Conservation (phyloP, 1,140 invertebrate species). For the Zaprionus taronus region DNA sequence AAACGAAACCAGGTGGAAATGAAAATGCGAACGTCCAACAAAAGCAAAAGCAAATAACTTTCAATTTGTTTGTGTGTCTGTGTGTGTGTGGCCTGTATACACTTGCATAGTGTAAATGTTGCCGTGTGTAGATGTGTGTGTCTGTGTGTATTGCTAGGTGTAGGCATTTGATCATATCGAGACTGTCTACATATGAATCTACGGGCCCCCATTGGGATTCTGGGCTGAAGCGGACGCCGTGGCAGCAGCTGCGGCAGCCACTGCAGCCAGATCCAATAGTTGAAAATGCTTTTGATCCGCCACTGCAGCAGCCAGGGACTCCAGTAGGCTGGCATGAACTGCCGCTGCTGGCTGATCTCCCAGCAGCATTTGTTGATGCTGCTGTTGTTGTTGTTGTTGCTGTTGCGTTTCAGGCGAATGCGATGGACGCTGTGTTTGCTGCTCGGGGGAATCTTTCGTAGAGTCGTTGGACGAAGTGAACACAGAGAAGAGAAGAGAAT, state of each 20-base stretch:
- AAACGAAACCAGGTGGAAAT: conserved; percentile 24
- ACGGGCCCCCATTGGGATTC: conserved; percentile 56
- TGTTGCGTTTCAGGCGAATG: conserved; percentile 61
- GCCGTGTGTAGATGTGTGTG: conserved; percentile 1
- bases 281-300: conserved; percentile 77
- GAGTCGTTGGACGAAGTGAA: conserved; percentile 45
- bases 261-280: conserved; percentile 74
- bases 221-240: conserved; percentile 62
- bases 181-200: conserved; percentile 28
- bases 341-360: conserved; percentile 63
- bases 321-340: conserved; percentile 70
- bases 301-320: conserved; percentile 69
- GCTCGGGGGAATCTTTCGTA: conserved; percentile 64
- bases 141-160: conserved; percentile 21
- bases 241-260: conserved; percentile 68
- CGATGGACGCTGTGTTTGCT: conserved; percentile 55
- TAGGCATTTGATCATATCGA: neutral
- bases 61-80: conserved; percentile 14
- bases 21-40: conserved; percentile 14
- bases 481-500: conserved; percentile 54
- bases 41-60: conserved; percentile 21
- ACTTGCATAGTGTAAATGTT: conserved; percentile 1
- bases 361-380: conserved; percentile 35
- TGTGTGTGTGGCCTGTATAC: conserved; percentile 8
- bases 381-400: conserved; percentile 47